phyloP scores from a whole-genome alignment of 2,797 vertebrate species.

The Pseudopleuronectes americanus region DNA sequence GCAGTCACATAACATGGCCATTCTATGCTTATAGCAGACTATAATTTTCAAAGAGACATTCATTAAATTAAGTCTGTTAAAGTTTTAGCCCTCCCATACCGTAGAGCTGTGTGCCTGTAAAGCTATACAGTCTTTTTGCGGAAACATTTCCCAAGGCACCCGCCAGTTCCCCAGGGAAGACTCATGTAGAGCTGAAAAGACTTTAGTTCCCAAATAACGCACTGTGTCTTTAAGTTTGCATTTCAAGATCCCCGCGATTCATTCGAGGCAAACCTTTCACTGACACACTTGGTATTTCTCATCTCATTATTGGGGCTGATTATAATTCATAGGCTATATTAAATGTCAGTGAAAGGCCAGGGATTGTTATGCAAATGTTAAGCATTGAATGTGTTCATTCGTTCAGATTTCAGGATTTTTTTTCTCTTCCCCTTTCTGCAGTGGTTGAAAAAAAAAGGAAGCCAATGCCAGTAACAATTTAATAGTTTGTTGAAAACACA shows the following conservation, averaged over 20 bases:
- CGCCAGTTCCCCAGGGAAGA: not conserved
- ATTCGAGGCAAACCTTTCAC: slow-evolving; percentile 76
- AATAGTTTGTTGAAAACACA: slow-evolving; percentile 43
- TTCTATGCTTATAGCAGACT: not conserved
- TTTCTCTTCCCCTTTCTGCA: slow-evolving; percentile 6
- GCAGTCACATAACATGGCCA: not conserved
- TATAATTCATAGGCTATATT: slow-evolving; percentile 82
- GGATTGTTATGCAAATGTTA: slow-evolving; percentile 85
- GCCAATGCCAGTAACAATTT: slow-evolving; percentile 48
- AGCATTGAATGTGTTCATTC: slow-evolving; percentile 76
- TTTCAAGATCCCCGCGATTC: slow-evolving; percentile 54
- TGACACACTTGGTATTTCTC: slow-evolving; percentile 81
- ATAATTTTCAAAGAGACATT: not conserved
- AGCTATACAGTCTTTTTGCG: not conserved
- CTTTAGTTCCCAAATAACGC: slow-evolving; percentile 24
- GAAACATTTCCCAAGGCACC: not conserved
- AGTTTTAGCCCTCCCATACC: not conserved
- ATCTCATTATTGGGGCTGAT: slow-evolving; percentile 83
- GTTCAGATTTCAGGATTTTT: slow-evolving; percentile 54
- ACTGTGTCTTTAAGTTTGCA: slow-evolving; percentile 40
- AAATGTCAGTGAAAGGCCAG: slow-evolving; percentile 86
- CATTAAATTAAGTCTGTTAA: not conserved
- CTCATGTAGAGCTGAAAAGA: not conserved
- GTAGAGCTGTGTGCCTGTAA: not conserved
- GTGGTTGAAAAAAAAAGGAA: slow-evolving; percentile 27